Evolutionary conservation across 2,888 invertebrate species (phyloP).

Genomic region (Limenitis camilla): DNA sequence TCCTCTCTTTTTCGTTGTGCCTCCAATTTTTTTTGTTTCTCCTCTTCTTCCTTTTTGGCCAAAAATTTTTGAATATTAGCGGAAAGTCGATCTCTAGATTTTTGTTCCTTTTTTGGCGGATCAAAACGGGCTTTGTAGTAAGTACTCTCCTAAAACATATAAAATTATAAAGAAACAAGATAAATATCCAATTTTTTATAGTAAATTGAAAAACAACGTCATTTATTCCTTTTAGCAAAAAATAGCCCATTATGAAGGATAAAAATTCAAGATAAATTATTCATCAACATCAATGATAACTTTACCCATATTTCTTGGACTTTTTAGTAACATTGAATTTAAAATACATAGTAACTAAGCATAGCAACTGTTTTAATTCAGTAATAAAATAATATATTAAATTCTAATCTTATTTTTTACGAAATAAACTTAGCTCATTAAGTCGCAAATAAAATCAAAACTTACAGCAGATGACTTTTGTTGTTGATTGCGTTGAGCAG

Average conservation of each 20-base stretch:
- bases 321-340: not conserved
- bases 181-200: not conserved
- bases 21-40: conserved; percentile 76
- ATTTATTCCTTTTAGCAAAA: no score
- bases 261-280: no score
- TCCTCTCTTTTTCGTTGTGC: conserved; percentile 79
- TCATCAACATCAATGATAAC: no score
- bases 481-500: conserved; percentile 71
- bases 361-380: not conserved
- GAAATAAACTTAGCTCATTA: conserved; percentile 24
- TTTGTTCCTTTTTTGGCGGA: conserved; percentile 86
- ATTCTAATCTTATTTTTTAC: not conserved
- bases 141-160: conserved; percentile 49
- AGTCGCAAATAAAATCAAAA: conserved; percentile 33
- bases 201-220: no score
- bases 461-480: conserved; percentile 70
- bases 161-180: not conserved
- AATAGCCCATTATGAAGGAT: no score
- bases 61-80: conserved; percentile 88
- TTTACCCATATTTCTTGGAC: no score
- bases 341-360: not conserved
- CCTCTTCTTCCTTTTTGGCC: conserved; percentile 87
- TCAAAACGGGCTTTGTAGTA: conserved; percentile 87
- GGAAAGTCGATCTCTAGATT: conserved; percentile 79
- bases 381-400: no score